These are phyloP conservation scores for Thermophis baileyi DNA, from an alignment of 2,113 vertebrate genomes.

Conservation along the genomic window DNA sequence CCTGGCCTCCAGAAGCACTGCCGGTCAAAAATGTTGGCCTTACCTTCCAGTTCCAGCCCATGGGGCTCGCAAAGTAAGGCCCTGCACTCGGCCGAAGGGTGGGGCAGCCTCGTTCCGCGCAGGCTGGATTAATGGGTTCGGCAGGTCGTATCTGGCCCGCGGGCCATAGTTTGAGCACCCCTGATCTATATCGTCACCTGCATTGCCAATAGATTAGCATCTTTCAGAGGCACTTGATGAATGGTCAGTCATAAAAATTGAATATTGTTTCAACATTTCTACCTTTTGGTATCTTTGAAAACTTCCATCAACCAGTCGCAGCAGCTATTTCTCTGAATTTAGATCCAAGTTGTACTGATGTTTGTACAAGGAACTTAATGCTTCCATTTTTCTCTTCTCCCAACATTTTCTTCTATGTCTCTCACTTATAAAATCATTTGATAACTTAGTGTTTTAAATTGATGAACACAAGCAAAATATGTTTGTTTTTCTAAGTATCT, in stretches of 20 bases:
- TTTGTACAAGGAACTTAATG: background rate
- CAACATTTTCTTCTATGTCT: background rate
- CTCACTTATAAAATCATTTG: background rate
- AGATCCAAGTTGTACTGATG: background rate
- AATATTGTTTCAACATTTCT: background rate
- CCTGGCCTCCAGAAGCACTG: too few relatives aligned
- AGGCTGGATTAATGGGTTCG: too few relatives aligned
- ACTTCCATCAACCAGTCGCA: background rate
- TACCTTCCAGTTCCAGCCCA: too few relatives aligned
- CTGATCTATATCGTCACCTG: background rate
- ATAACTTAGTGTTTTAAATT: background rate
- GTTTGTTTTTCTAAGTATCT: background rate
- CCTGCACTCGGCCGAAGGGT: too few relatives aligned
- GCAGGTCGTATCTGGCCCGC: too few relatives aligned
- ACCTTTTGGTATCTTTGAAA: background rate
- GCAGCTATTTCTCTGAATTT: background rate
- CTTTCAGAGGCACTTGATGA: background rate
- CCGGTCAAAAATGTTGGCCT: too few relatives aligned
- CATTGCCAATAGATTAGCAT: background rate
- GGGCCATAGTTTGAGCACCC: too few relatives aligned
- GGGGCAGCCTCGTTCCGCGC: too few relatives aligned
- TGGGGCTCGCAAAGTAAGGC: too few relatives aligned
- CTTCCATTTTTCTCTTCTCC: background rate
- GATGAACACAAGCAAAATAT: background rate
- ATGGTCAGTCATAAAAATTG: background rate